Evolutionary conservation across 1,140 invertebrate species (phyloP).

Genomic region (Adoxophyes honmai): DNA sequence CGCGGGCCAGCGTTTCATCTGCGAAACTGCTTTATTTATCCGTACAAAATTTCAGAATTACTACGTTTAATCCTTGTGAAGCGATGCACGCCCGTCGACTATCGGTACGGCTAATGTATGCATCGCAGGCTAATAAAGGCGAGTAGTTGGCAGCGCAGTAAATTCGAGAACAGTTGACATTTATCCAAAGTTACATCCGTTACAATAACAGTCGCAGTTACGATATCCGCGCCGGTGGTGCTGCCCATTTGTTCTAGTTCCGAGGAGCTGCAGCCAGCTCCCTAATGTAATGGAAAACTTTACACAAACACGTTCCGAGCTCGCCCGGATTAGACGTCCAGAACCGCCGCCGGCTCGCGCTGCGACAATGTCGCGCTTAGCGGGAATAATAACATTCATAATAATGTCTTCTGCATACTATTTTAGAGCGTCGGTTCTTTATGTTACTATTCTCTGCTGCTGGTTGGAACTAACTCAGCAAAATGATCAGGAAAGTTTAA

Average conservation of each 20-base stretch:
- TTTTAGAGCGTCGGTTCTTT: too few species aligned
- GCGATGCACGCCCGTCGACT: constrained; percentile 31
- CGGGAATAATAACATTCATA: too few species aligned
- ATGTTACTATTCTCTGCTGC: too few species aligned
- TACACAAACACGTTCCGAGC: constrained; percentile 44
- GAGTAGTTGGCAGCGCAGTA: constrained; percentile 41
- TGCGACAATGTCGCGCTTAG: background rate
- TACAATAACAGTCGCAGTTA: constrained; percentile 63
- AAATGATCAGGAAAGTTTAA: too few species aligned
- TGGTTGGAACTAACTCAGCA: too few species aligned
- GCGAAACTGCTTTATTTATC: too few species aligned
- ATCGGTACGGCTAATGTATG: constrained; percentile 51
- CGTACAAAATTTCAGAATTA: constrained; percentile 13
- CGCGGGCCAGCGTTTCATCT: background rate
- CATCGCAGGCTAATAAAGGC: constrained; percentile 65
- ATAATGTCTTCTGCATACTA: too few species aligned
- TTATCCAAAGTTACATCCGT: constrained; percentile 70
- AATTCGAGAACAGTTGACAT: constrained; percentile 63
- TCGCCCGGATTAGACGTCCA: constrained; percentile 38
- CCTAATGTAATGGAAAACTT: constrained; percentile 59
- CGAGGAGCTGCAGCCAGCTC: constrained; percentile 29
- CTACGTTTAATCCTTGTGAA: constrained; percentile 24
- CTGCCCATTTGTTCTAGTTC: constrained; percentile 59
- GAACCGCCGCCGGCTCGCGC: constrained; percentile 17
- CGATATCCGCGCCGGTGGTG: constrained; percentile 50